Evolutionary conservation across 30 jellyfish, hydroid and myxozoan genomes (phyloP), one percentile per base, ranked within the genome.

Genomic region (Aurelia sp.): DNA sequence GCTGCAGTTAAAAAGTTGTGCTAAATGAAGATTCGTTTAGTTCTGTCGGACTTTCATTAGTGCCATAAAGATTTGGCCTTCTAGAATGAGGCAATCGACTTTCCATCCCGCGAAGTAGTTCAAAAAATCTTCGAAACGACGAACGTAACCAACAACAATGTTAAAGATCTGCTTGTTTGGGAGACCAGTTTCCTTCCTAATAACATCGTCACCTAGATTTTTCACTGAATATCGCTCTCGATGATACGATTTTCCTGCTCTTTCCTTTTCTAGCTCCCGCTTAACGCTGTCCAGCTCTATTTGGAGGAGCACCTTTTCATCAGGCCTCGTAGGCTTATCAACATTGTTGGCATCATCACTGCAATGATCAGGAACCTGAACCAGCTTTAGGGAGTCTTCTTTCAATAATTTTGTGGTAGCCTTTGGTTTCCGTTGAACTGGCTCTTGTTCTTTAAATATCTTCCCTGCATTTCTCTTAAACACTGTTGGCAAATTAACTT

Each of bases 251-350:
- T 59, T 59, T 21, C 27, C 69, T 59, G 69, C 69, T 59, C 27
- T 59, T 21, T 59, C 69, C 27, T 59, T 59, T 59, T 59, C 69
- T 19, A 59, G 69, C 27, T 59, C 69, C 69, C 69, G 69, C 10
- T 59, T 59, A 59, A 59, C 69, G 27, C 69, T 17, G 69, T 59
- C 69, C 69, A 59, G 69, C 69, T 59, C 27, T 18, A 59, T 59
- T 12, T 11, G 69, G 0, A 59, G 13, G 7, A 59, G 69, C 15
- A 59, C 69, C 69, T 59, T 59, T 59, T 59, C 69, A 12, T 59
- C 69, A 21, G 69, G 69, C 69, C 69, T 59, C 0, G 10, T 37
- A 6, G 69, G 69, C 69, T 19, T 59, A 59, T 17, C 27, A 8
- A 59, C 69, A 59, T 59, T 37, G 50, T 59, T 37, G 50, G 50